Conservation (phyloP, 2,797 vertebrate species). For the Uromys caudimaculatus region DNA sequence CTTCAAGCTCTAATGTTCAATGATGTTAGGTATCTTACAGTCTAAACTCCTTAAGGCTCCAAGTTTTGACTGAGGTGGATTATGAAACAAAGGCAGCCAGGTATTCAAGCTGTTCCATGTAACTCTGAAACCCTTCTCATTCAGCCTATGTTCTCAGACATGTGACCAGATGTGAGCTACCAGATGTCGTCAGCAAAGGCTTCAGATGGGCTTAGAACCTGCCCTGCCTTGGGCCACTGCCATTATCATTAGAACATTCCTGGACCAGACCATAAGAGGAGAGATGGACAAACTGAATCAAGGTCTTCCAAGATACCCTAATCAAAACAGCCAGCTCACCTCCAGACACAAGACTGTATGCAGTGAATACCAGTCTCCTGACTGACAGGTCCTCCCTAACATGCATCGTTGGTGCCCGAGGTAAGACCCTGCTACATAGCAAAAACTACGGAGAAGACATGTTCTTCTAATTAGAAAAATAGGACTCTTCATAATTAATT, state of each 20-base stretch:
- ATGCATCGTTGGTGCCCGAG: not conserved
- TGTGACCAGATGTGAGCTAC: not conserved
- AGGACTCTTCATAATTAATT: not conserved
- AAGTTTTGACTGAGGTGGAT: not conserved
- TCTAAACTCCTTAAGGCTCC: not conserved
- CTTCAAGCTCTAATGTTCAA: not conserved
- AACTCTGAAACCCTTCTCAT: not conserved
- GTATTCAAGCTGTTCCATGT: not conserved
- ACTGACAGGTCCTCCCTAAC: not conserved
- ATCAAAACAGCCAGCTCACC: not conserved
- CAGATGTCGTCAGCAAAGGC: not conserved
- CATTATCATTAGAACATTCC: not conserved
- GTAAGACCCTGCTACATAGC: not conserved
- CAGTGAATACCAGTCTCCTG: not conserved
- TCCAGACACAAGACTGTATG: not conserved
- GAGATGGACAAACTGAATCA: not conserved
- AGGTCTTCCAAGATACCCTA: not conserved
- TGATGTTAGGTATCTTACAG: not conserved
- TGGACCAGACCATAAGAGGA: not conserved
- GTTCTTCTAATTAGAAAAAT: constrained; percentile 11
- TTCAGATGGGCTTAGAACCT: not conserved
- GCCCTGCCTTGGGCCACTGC: not conserved
- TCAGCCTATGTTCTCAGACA: not conserved
- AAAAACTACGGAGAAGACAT: not conserved
- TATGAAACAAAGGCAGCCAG: not conserved